phyloP scores from a whole-genome alignment of 2,888 invertebrate species.

The Chrysina gloriosa region DNA sequence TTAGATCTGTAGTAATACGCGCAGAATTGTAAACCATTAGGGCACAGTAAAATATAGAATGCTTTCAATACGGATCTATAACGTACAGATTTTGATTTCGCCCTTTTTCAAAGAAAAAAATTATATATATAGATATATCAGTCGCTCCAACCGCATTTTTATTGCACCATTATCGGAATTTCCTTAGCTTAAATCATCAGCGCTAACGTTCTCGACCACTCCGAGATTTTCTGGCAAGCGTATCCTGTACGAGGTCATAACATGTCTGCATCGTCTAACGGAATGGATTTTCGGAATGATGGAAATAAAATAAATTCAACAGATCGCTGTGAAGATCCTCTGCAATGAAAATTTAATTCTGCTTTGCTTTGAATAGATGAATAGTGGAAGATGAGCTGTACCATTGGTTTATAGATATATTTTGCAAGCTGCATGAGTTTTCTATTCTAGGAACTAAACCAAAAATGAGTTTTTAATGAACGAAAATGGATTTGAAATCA shows the following conservation, averaged over 20 bases:
- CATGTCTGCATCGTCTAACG: background rate
- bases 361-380: background rate
- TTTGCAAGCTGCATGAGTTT: too few species aligned
- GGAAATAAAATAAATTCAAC: conserved; percentile 20
- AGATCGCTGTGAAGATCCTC: background rate
- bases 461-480: too few species aligned
- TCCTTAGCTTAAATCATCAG: conserved; percentile 32
- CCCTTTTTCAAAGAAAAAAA: background rate
- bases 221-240: conserved; percentile 27
- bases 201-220: conserved; percentile 9
- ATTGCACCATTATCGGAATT: conserved; percentile 25
- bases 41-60: conserved; percentile 1
- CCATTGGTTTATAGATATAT: too few species aligned
- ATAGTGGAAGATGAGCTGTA: background rate
- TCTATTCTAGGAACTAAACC: too few species aligned
- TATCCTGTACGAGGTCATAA: conserved; percentile 14
- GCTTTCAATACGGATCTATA: background rate
- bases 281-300: conserved; percentile 8
- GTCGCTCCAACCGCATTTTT: conserved; percentile 31
- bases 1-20: background rate
- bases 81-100: background rate
- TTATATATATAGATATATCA: background rate
- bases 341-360: background rate
- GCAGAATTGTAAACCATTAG: conserved; percentile 18
- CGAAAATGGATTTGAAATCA: too few species aligned